These are phyloP conservation scores for Pristionchus entomophagus DNA, from an alignment of 2,888 invertebrate species.

Conservation along the genomic window DNA sequence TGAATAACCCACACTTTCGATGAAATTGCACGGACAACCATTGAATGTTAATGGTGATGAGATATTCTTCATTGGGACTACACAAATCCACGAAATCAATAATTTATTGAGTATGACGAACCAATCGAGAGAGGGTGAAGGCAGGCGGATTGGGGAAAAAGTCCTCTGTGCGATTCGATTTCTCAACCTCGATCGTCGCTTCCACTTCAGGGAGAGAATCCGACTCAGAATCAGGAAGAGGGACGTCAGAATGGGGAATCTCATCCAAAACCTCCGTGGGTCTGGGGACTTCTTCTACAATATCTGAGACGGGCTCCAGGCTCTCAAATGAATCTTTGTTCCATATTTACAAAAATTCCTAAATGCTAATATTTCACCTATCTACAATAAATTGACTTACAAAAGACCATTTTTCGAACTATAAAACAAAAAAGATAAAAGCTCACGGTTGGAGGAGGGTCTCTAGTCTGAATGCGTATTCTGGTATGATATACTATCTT, in stretches of 20 bases:
- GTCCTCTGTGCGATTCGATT: neutral
- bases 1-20: neutral
- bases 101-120: neutral
- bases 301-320: too few relatives aligned
- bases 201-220: slow-evolving; percentile 2
- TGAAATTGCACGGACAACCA: neutral
- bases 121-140: slow-evolving; percentile 16
- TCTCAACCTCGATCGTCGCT: neutral
- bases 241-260: slow-evolving; percentile 4
- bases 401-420: too few relatives aligned
- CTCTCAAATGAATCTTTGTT: too few relatives aligned
- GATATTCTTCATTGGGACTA: neutral
- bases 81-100: neutral
- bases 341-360: too few relatives aligned
- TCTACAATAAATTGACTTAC: too few relatives aligned
- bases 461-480: neutral
- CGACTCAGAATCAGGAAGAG: neutral
- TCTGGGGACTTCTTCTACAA: too few relatives aligned
- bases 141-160: slow-evolving; percentile 33
- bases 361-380: too few relatives aligned
- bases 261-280: neutral
- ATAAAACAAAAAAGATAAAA: too few relatives aligned
- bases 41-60: neutral
- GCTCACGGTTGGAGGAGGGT: too few relatives aligned
- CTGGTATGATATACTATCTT: neutral